Base-by-base conservation (phyloP, 2,888 invertebrate species). In the Clunio marinus region DNA sequence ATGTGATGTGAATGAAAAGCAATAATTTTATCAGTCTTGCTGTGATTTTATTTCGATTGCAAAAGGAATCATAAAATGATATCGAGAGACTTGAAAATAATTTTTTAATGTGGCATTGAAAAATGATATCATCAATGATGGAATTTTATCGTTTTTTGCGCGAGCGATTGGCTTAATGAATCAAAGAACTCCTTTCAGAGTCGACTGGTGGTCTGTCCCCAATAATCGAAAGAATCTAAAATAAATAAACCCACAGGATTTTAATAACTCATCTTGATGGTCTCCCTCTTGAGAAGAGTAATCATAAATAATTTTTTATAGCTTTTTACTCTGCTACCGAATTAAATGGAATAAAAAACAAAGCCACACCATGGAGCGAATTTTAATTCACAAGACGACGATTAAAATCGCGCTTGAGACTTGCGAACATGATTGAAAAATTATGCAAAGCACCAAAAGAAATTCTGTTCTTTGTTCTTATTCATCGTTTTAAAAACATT, bases 251-350 rank as follows among this genome's bases (percentile, higher is more conserved):
- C 57, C 57, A 57, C 57, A 57, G 15, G 57, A 57, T 27, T 57
- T 57, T 22, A 24, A 57, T 57, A 57, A 57, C n/a, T 57, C 57
- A 57, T 57, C 15, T 27, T 15, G 25, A 57, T 57, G 57, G 2
- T 57, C 10, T 25, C 20, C 8, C n/a, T n/a, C n/a, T n/a, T n/a
- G n/a, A n/a, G 17, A 51, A 51, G n/a, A 13, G 15, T 15, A 57
- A 25, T n/a, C n/a, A 25, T 57, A 27, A 57, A 24, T 17, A 51
- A 51, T 51, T 57, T 57, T 57, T 57, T 27, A 4, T 27, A 20
- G 22, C 17, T 22, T 2, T n/a, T n/a, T n/a, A 25, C 22, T 27
- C 15, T 24, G 57, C 57, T 57, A 57, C 57, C 15, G 57, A 57
- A 57, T 57, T 25, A n/a, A 57, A 24, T 5, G 27, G 25, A 57